Conservation (phyloP, 2,797 vertebrate genomes). For the Silurus aristotelis region DNA sequence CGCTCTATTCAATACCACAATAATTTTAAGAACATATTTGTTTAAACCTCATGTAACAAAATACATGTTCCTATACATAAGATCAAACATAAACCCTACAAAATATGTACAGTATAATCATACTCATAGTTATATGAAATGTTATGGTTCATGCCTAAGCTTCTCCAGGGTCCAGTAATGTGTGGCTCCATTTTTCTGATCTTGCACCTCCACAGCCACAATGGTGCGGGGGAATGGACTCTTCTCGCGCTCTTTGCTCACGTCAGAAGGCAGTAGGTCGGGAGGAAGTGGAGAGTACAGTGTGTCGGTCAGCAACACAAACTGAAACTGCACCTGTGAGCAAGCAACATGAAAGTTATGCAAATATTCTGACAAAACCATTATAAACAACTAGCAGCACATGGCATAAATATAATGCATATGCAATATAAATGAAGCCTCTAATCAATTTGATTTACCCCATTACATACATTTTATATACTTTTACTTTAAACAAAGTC, state of each 20-base stretch:
- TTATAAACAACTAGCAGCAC: background rate
- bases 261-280: conserved; percentile 86
- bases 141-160: conserved; percentile 77
- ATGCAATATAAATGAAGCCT: background rate
- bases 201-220: conserved; percentile 95
- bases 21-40: background rate
- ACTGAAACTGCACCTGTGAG: conserved; percentile 96
- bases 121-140: background rate
- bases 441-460: background rate
- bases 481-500: too few species aligned
- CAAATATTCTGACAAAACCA: background rate
- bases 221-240: conserved; percentile 92
- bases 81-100: background rate
- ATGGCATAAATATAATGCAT: background rate
- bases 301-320: conserved; percentile 93
- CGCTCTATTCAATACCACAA: too few species aligned
- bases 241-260: conserved; percentile 83
- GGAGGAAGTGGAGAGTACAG: conserved; percentile 94
- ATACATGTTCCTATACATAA: background rate
- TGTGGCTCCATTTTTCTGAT: conserved; percentile 95
- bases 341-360: background rate
- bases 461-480: too few species aligned
- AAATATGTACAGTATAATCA: background rate
- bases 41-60: background rate
- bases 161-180: conserved; percentile 98